Base-by-base conservation (phyloP, 2,888 invertebrate species). In the Terebella lapidaria region DNA sequence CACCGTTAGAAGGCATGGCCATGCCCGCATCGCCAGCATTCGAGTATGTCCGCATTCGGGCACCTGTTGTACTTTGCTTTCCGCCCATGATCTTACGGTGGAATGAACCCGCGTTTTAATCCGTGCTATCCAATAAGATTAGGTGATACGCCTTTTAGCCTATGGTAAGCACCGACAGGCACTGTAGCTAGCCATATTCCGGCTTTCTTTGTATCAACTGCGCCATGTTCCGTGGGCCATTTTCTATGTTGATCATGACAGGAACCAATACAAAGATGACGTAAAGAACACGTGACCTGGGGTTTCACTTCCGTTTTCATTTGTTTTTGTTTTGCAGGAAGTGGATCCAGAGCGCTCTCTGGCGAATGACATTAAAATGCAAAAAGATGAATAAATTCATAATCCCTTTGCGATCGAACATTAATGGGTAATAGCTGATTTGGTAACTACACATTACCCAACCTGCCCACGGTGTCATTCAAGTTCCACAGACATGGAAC, bases 231-330 rank as follows among this genome's bases (percentile, higher is more conserved):
- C 10, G 10, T 15, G 42, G n/a, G n/a, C n/a, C n/a, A n/a, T n/a
- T 35, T 22, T 49, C 49, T 49, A 49, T 49, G 49, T 49, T 49
- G 49, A 49, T 35, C n/a, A n/a, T 35, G 42, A 35, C 42, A 35
- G 42, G 42, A 35, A 35, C 42, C 42, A n/a, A n/a, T 35, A 35
- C 42, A 49, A 20, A 49, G 10, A 49, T 49, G 49, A 49, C 49
- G 49, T 49, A 49, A 35, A 22, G 49, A n/a, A 10, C 49, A 49
- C 22, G 49, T 49, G 49, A 49, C 49, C 49, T 49, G 49, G 49
- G 24, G 49, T 20, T n/a, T 49, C 49, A 10, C 49, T 49, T 49
- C 49, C 24, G 49, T 10, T 35, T 35, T n/a, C n/a, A n/a, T 35
- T 35, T 35, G 42, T 35, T 35, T 35, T 35, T 35, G n/a, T 35